Evolutionary conservation across 92 coral and sea anemone species (phyloP).

Genomic region (Porites rus): DNA sequence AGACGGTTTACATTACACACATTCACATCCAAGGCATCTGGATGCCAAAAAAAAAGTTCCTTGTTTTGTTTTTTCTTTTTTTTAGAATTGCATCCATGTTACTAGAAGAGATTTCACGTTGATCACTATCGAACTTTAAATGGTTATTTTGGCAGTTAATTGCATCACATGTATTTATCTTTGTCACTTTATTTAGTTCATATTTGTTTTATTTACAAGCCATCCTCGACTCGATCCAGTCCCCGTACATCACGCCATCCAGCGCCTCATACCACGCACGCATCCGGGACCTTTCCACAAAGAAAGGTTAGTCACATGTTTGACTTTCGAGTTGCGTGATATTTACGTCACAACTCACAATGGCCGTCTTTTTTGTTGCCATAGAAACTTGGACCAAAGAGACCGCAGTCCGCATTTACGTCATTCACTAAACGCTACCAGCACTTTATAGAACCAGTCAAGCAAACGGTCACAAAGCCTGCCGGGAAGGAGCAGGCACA

Average conservation of each 20-base stretch:
- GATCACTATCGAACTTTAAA: no score
- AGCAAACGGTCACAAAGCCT: constrained; percentile 29
- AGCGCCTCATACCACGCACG: constrained; percentile 12
- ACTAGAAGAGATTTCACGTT: no score
- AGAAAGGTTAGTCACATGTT: constrained; percentile 20
- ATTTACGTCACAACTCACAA: background rate
- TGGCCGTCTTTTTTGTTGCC: constrained; percentile 3
- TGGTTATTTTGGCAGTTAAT: no score
- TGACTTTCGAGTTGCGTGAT: background rate
- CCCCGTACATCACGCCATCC: constrained; percentile 20
- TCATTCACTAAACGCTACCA: constrained; percentile 81
- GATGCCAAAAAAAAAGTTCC: no score
- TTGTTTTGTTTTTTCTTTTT: no score
- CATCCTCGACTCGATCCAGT: constrained; percentile 46
- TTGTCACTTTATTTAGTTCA: background rate
- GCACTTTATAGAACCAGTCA: constrained; percentile 61
- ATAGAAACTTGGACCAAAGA: constrained; percentile 52
- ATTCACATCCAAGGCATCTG: no score
- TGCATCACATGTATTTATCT: no score
- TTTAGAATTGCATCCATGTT: no score
- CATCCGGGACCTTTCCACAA: constrained; percentile 31
- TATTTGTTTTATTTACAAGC: background rate
- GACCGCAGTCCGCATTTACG: constrained; percentile 75
- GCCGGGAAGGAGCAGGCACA: constrained; percentile 28
- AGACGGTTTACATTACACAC: no score